Base-by-base conservation (phyloP, 1,140 invertebrate genomes). In the Stenopsyche tienmushanensis region DNA sequence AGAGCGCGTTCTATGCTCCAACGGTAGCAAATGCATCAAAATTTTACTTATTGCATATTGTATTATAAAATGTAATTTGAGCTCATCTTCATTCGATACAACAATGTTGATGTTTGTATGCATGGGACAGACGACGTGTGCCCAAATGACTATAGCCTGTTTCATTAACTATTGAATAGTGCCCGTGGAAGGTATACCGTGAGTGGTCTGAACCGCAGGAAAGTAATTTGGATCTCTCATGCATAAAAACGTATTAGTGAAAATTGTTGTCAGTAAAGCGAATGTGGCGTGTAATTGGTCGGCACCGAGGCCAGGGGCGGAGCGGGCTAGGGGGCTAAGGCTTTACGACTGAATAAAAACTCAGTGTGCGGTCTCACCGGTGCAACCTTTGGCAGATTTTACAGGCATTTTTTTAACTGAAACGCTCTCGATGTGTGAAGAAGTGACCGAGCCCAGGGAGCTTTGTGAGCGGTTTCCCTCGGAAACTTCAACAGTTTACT, bases 221-320 rank as follows among this genome's bases (percentile, higher is more conserved):
- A 69, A 65, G 62, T 69, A 62, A 65, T 69, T 65, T 45, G 23
- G 45, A 39, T 53, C 59, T 65, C 67, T 69, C 63, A 69, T 69
- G 67, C 67, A 69, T 69, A 65, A 69, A 69, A 69, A 69, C 67
- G 67, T 69, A 69, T 69, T 69, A 69, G 67, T 57, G 67, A 62
- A 62, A 69, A 69, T 69, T 69, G 67, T 63, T 62, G 67, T 69
- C 67, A 58, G 62, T 54, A 65, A 47, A 54, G 50, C 58, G 53
- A 65, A 65, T 62, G 67, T 41, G 54, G 62, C 63, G 44, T 69
- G 67, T 65, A 65, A 69, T 60, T 69, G 63, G 64, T 23, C 45
- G 64, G 55, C 20, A 20, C 17, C n/a, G n/a, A n/a, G n/a, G n/a
- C n/a, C n/a, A n/a, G n/a, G n/a, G n/a, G n/a, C n/a, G n/a, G n/a